phyloP scores from a whole-genome alignment of 2,113 vertebrate species.

The Globicephala melas region DNA sequence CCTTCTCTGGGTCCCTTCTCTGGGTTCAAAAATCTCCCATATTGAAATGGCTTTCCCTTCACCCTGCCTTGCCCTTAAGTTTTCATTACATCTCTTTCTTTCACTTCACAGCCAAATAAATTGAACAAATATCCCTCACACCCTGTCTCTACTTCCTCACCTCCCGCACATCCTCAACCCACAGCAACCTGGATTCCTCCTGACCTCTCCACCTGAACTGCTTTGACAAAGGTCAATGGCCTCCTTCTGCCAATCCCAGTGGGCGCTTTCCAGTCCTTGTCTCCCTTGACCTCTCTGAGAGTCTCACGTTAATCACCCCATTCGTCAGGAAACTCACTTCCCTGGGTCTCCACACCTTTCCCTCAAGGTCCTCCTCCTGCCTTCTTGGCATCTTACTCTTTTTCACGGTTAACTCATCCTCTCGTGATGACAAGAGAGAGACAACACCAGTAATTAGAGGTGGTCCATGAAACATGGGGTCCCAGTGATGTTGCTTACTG shows the following conservation, averaged over 20 bases:
- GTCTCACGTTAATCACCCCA: neutral
- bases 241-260: neutral
- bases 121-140: neutral
- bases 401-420: neutral
- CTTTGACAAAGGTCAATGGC: neutral
- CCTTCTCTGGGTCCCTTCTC: too few species aligned
- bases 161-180: conserved; percentile 21
- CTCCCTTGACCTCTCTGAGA: neutral
- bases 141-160: neutral
- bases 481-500: neutral
- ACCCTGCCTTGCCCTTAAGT: neutral
- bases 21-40: neutral
- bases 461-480: neutral
- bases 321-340: neutral
- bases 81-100: neutral
- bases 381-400: neutral
- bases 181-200: neutral
- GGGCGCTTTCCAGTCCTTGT: neutral
- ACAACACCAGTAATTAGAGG: neutral
- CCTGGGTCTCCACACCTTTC: neutral
- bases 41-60: neutral
- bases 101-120: neutral
- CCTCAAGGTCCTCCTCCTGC: neutral
- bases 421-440: neutral
- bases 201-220: neutral